Percentiles rank a stretch among this genome's conserved stretches.
These are phyloP conservation scores for Sicus ferrugineus DNA, from an alignment of 2,888 invertebrate genomes.

Conservation along the genomic window DNA sequence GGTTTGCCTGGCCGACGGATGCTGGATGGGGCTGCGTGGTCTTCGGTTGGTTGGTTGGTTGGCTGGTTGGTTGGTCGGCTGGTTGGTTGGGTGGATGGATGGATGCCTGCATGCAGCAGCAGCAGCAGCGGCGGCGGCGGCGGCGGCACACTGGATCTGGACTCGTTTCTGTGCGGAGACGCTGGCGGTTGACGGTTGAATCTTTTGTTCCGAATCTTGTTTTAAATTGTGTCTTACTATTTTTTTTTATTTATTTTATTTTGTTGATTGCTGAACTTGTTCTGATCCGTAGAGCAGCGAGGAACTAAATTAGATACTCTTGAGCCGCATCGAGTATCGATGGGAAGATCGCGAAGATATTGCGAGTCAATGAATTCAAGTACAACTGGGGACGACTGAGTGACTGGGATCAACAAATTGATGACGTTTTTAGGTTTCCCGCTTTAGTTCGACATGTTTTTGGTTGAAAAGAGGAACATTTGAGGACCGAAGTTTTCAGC, in stretches of 20 bases:
- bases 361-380: neutral
- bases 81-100: conserved; percentile 15
- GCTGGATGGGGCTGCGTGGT: neutral
- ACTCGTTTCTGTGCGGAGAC: conserved; percentile 4
- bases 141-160: neutral
- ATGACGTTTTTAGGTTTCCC: neutral
- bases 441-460: neutral
- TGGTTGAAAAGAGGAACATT: too few relatives aligned
- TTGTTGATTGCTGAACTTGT: neutral
- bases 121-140: neutral
- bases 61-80: neutral
- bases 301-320: neutral
- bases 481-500: too few relatives aligned
- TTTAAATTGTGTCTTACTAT: neutral
- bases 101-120: neutral
- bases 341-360: neutral
- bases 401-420: neutral
- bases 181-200: conserved; percentile 15
- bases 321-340: neutral
- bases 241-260: neutral
- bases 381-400: neutral
- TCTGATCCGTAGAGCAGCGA: neutral
- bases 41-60: neutral
- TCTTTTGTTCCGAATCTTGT: conserved; percentile 30
- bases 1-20: conserved; percentile 1